Evolutionary conservation across 1,140 invertebrate species (phyloP).

Genomic region (Eurosta solidaginis): DNA sequence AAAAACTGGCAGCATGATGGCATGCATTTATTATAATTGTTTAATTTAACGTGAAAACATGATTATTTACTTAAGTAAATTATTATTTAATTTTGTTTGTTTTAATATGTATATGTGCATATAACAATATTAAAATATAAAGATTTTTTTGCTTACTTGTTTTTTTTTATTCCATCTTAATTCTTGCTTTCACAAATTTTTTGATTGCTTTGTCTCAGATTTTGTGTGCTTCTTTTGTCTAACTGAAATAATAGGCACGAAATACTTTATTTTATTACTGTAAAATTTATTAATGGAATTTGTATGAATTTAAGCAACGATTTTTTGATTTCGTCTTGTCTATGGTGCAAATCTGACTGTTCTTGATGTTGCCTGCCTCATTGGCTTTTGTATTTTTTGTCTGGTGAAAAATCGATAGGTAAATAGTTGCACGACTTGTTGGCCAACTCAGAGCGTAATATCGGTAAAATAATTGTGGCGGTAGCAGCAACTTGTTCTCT

Average conservation of each 20-base stretch:
- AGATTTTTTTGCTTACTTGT: background rate
- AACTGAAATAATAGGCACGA: background rate
- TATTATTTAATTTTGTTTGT: too few species aligned
- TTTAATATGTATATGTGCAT: background rate
- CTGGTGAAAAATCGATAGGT: background rate
- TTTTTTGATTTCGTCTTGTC: background rate
- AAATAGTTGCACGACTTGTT: background rate
- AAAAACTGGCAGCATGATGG: background rate
- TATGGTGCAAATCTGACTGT: background rate
- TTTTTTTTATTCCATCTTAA: slow-evolving; percentile 10
- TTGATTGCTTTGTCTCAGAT: background rate
- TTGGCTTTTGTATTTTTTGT: background rate
- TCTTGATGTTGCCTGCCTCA: background rate
- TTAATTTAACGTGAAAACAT: too few species aligned
- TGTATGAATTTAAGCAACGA: background rate
- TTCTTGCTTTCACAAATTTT: background rate
- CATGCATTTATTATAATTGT: too few species aligned
- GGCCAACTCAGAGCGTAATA: background rate
- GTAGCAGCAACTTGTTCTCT: background rate
- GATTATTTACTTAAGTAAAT: too few species aligned
- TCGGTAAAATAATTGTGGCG: background rate
- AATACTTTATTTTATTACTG: background rate
- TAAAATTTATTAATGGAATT: background rate
- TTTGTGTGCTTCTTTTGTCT: background rate
- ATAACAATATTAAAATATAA: background rate